Evolutionary conservation across 1,140 invertebrate genomes (phyloP).

Genomic region (Luehdorfia chinensis): DNA sequence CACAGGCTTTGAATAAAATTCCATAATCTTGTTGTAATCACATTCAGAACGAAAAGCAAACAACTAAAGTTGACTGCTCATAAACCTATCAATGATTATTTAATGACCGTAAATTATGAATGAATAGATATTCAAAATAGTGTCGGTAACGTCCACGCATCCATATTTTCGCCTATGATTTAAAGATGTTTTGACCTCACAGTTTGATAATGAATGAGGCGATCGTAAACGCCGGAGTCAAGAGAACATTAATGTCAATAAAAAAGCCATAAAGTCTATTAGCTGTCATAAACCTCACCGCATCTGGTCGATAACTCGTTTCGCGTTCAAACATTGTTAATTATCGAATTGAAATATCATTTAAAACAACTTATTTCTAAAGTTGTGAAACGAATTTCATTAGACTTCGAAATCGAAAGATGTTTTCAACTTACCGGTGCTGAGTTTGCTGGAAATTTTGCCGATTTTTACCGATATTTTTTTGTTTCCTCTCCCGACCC

Average conservation of each 20-base stretch:
- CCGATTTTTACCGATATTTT: slow-evolving; percentile 23
- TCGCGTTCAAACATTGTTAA: slow-evolving; percentile 59
- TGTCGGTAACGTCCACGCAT: slow-evolving; percentile 31
- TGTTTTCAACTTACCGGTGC: background rate
- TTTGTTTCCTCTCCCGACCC: slow-evolving; percentile 19
- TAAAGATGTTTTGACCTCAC: slow-evolving; percentile 67
- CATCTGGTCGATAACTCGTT: slow-evolving; percentile 69
- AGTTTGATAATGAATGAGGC: slow-evolving; percentile 72
- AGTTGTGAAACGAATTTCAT: background rate
- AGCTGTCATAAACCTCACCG: slow-evolving; percentile 68
- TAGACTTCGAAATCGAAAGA: background rate
- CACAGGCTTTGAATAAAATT: no score
- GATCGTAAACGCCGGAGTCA: slow-evolving; percentile 66
- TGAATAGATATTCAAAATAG: slow-evolving; percentile 29
- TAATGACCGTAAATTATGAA: slow-evolving; percentile 30
- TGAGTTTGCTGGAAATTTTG: slow-evolving; percentile 12
- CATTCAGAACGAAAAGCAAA: slow-evolving; percentile 1
- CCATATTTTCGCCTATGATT: slow-evolving; percentile 60
- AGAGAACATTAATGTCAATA: slow-evolving; percentile 75
- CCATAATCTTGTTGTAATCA: background rate
- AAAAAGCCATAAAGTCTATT: slow-evolving; percentile 75
- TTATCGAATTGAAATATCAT: slow-evolving; percentile 44
- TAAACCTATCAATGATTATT: slow-evolving; percentile 18
- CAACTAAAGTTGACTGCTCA: background rate
- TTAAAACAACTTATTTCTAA: slow-evolving; percentile 4